Evolutionary conservation across 53 echinoderm and acorn worm genomes (phyloP).

Genomic region (Apostichopus leukothele): DNA sequence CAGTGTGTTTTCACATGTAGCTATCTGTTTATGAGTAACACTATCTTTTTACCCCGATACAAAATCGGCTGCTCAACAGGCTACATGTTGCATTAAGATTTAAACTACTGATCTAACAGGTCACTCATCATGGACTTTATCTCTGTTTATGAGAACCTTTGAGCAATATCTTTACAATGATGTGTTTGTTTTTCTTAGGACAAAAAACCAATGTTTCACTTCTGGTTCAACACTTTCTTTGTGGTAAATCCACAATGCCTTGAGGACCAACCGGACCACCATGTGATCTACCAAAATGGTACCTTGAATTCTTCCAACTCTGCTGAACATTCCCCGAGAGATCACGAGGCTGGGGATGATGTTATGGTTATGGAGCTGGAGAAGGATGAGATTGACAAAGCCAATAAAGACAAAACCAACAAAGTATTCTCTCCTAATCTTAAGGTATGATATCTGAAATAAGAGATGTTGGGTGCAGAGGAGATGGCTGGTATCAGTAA

Average conservation of each 20-base stretch:
- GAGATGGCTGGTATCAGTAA: too few species aligned
- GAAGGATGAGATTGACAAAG: slow-evolving; percentile 95
- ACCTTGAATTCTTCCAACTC: slow-evolving; percentile 14
- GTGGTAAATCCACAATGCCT: slow-evolving; percentile 70
- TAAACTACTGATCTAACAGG: too few species aligned
- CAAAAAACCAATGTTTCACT: slow-evolving; percentile 89
- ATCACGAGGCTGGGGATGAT: slow-evolving; percentile 49
- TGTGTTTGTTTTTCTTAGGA: neutral
- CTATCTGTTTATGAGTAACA: too few species aligned
- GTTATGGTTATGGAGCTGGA: slow-evolving; percentile 56
- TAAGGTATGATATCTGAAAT: slow-evolving; percentile 60
- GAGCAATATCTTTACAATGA: too few species aligned
- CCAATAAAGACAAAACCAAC: slow-evolving; percentile 98
- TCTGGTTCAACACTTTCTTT: slow-evolving; percentile 99
- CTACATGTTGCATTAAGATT: too few species aligned
- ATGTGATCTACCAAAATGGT: slow-evolving; percentile 45
- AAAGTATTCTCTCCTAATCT: slow-evolving; percentile 96
- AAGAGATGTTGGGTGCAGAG: too few species aligned
- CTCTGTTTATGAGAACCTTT: too few species aligned
- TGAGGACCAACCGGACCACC: slow-evolving; percentile 46
- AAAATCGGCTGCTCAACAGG: too few species aligned
- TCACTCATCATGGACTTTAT: too few species aligned
- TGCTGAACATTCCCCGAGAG: slow-evolving; percentile 49
- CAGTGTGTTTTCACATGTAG: too few species aligned
- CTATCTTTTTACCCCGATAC: too few species aligned